Percentiles rank a stretch among this genome's conserved stretches.
Evolutionary conservation across 2,113 vertebrate species (phyloP).

Genomic region (Dunckerocampus dactyliophorus): DNA sequence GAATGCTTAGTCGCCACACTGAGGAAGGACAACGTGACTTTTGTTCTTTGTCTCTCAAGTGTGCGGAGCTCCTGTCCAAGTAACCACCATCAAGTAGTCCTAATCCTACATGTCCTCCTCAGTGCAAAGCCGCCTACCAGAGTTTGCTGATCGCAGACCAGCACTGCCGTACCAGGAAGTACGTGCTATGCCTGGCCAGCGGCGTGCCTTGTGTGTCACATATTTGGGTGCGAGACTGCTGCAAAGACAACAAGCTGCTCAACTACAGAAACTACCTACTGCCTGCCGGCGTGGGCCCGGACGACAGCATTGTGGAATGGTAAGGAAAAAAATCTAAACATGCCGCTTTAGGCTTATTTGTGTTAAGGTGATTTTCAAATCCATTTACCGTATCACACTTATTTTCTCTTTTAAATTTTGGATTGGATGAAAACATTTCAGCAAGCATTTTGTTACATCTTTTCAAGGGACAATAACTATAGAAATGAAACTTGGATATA

Average conservation of each 20-base stretch:
- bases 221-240: constrained; percentile 93
- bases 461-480: no score
- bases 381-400: no score
- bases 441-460: no score
- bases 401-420: background rate
- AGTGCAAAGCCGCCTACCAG: constrained; percentile 91
- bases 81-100: no score
- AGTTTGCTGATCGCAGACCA: constrained; percentile 94
- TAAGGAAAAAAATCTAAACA: constrained; percentile 48
- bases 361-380: no score
- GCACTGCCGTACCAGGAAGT: constrained; percentile 90
- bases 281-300: constrained; percentile 87
- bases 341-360: background rate
- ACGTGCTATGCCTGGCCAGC: constrained; percentile 90
- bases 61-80: no score
- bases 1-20: no score
- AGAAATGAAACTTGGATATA: no score
- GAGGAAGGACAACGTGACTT: no score
- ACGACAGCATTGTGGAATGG: constrained; percentile 85
- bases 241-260: constrained; percentile 90
- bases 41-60: no score
- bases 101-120: background rate
- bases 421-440: no score
- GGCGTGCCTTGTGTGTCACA: constrained; percentile 95
- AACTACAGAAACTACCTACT: constrained; percentile 93